Percentiles rank a stretch among this genome's conserved stretches.
phyloP scores from a whole-genome alignment of 2,113 vertebrate genomes.

The Equus przewalskii region DNA sequence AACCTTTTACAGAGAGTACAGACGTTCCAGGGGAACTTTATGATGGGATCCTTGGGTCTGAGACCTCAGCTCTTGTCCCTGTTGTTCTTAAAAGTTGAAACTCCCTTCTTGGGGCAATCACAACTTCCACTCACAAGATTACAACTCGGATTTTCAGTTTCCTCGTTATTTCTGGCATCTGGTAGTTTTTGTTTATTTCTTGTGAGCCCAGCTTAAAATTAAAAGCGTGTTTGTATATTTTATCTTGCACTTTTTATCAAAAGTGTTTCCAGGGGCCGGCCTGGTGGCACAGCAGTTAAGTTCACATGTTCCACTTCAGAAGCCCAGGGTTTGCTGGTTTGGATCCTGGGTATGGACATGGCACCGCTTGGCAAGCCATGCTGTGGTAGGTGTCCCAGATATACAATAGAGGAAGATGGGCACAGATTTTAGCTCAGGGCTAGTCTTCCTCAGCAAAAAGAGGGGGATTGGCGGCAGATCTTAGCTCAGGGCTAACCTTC shows the following conservation, averaged over 20 bases:
- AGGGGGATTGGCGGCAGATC: too few species aligned
- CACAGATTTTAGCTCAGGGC: too few species aligned
- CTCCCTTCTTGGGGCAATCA: background rate
- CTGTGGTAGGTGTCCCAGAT: too few species aligned
- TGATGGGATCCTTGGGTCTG: background rate
- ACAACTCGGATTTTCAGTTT: slow-evolving; percentile 4
- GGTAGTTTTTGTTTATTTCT: slow-evolving; percentile 18
- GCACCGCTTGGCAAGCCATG: too few species aligned
- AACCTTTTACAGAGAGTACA: background rate
- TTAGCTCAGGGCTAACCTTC: too few species aligned
- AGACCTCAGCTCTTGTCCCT: background rate
- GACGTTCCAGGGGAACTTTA: background rate
- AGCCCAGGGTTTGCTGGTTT: too few species aligned
- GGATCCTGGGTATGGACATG: too few species aligned
- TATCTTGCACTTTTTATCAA: background rate
- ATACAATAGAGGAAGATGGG: too few species aligned
- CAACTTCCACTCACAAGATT: slow-evolving; percentile 19
- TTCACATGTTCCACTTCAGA: too few species aligned
- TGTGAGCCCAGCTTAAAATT: background rate
- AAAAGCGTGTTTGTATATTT: slow-evolving; percentile 19
- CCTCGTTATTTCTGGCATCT: background rate
- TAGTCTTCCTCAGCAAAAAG: too few species aligned
- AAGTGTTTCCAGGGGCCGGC: background rate
- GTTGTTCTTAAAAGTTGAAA: slow-evolving; percentile 11
- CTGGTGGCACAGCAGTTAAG: too few species aligned